Conservation (phyloP, 1,140 invertebrate species). For the Lordiphosa mommai region DNA sequence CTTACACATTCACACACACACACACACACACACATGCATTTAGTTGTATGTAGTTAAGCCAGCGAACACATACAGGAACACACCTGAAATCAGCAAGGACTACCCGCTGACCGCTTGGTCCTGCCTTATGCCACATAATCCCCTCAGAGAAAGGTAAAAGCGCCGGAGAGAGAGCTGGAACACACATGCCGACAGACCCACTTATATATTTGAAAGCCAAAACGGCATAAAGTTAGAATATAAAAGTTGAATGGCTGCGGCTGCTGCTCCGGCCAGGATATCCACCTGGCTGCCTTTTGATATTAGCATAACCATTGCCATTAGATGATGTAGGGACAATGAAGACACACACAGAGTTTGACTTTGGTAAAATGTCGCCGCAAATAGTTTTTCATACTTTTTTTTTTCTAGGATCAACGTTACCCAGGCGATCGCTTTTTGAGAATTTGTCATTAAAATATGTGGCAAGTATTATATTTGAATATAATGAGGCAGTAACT, state of each 20-base stretch:
- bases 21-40: constrained; percentile 16
- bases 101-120: constrained; percentile 67
- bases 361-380: constrained; percentile 18
- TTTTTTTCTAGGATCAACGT: not conserved
- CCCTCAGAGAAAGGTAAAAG: constrained; percentile 13
- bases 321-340: constrained; percentile 28
- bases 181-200: constrained; percentile 68
- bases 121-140: constrained; percentile 69
- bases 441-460: too few relatives aligned
- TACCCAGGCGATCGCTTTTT: too few relatives aligned
- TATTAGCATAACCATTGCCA: constrained; percentile 50
- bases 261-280: constrained; percentile 12
- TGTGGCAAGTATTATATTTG: too few relatives aligned
- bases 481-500: too few relatives aligned
- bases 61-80: constrained; percentile 13
- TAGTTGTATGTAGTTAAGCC: constrained; percentile 49
- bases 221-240: constrained; percentile 72
- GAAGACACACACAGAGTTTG: constrained; percentile 24
- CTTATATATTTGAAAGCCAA: constrained; percentile 53
- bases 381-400: constrained; percentile 12
- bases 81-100: constrained; percentile 43
- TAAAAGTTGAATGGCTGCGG: constrained; percentile 56
- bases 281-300: constrained; percentile 22
- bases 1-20: constrained; percentile 37
- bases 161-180: constrained; percentile 1